Percentiles rank a stretch among this genome's conserved stretches.
These are phyloP conservation scores for Macrophya alboannulata DNA, from an alignment of 2,888 invertebrate genomes.

Conservation along the genomic window DNA sequence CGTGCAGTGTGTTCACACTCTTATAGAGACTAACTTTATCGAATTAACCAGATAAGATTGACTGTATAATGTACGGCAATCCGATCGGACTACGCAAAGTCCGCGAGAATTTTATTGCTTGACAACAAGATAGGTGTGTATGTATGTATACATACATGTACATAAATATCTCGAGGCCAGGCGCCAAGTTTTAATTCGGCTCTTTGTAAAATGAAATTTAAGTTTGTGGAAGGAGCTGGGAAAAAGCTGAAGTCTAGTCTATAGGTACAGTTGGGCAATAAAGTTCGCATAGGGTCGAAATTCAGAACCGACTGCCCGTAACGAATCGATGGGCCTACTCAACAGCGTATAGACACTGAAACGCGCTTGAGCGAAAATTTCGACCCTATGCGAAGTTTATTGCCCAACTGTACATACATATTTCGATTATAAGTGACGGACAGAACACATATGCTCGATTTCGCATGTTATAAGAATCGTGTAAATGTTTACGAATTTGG, in stretches of 20 bases:
- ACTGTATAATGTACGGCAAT: neutral
- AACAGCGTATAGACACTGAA: too few relatives aligned
- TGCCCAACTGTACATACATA: too few relatives aligned
- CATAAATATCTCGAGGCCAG: neutral
- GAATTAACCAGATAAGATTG: neutral
- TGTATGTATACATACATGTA: neutral
- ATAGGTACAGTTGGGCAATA: too few relatives aligned
- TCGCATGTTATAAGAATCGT: neutral
- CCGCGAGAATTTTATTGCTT: constrained; percentile 17
- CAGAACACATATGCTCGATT: neutral
- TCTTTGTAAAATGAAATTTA: neutral
- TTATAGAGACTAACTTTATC: neutral
- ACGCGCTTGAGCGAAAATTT: too few relatives aligned
- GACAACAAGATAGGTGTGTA: constrained; percentile 31
- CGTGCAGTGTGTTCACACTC: neutral
- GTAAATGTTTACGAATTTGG: neutral
- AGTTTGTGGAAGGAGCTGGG: neutral
- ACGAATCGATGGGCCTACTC: too few relatives aligned
- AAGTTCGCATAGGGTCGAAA: too few relatives aligned
- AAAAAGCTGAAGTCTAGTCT: neutral
- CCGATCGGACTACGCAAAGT: constrained; percentile 12
- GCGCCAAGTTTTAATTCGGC: neutral
- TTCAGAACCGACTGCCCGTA: too few relatives aligned
- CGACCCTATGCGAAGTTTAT: too few relatives aligned
- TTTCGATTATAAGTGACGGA: neutral